Conservation (phyloP, 2,888 invertebrate genomes). For the Tenthredo mesomela region DNA sequence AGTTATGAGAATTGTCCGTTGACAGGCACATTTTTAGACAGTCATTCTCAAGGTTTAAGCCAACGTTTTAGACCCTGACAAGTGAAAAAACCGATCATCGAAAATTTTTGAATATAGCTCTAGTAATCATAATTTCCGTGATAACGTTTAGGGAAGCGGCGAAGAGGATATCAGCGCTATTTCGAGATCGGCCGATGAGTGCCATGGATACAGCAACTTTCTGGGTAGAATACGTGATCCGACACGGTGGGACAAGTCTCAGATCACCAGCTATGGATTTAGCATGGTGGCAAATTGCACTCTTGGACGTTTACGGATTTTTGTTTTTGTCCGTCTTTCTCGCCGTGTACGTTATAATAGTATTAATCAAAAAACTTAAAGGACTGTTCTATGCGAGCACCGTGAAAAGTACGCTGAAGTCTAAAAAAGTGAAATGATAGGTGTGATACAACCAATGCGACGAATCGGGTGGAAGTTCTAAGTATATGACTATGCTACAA, state of each 20-base stretch:
- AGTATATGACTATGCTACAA: too few species aligned
- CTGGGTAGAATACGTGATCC: conserved; percentile 50
- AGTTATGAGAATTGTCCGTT: too few species aligned
- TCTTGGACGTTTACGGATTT: conserved; percentile 40
- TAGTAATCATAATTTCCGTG: neutral
- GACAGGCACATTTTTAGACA: too few species aligned
- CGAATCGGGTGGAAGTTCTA: neutral
- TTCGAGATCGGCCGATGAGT: conserved; percentile 45
- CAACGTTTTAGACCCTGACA: too few species aligned
- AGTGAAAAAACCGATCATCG: too few species aligned
- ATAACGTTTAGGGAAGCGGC: conserved; percentile 58
- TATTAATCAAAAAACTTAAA: neutral
- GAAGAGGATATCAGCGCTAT: conserved; percentile 11
- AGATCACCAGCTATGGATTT: conserved; percentile 41
- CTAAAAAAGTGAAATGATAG: neutral
- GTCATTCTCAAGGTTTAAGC: too few species aligned
- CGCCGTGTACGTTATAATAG: neutral
- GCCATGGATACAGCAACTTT: conserved; percentile 45
- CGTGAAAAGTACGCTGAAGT: neutral
- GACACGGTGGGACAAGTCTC: conserved; percentile 41
- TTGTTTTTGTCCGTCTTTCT: neutral
- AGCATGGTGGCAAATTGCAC: conserved; percentile 47
- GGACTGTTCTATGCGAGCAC: neutral
- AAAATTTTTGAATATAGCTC: too few species aligned
- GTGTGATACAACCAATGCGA: neutral